A percentile compares a stretch with the other conserved stretches of the same genome.
Conservation (phyloP, 2,113 vertebrate species). For the Brachionichthys hirsutus region DNA sequence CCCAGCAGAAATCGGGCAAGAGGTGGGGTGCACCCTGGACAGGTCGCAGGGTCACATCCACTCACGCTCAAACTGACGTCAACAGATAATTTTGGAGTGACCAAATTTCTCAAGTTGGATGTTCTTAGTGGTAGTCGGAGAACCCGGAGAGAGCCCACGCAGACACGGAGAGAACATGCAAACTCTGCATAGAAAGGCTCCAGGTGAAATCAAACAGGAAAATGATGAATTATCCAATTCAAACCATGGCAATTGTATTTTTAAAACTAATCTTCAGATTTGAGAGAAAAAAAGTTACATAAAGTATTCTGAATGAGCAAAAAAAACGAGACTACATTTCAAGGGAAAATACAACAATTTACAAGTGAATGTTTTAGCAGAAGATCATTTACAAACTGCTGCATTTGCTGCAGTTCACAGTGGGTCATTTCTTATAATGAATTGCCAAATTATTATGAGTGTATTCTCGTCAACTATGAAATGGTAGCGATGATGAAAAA, state of each 20-base stretch:
- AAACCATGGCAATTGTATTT: neutral
- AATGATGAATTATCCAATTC: too few relatives aligned
- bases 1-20: too few relatives aligned
- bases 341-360: conserved; percentile 18
- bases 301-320: neutral
- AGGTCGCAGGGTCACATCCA: too few relatives aligned
- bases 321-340: conserved; percentile 23
- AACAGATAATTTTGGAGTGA: too few relatives aligned
- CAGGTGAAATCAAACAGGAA: neutral
- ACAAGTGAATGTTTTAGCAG: conserved; percentile 15
- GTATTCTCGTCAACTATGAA: conserved; percentile 67
- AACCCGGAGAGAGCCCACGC: too few relatives aligned
- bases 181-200: neutral
- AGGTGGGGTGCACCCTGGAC: too few relatives aligned
- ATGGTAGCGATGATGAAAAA: conserved; percentile 69
- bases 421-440: conserved; percentile 73
- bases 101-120: too few relatives aligned
- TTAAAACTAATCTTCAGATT: neutral
- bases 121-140: too few relatives aligned
- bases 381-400: conserved; percentile 38
- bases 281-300: neutral
- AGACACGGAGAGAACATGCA: neutral
- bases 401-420: conserved; percentile 58
- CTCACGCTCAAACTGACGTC: too few relatives aligned
- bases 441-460: conserved; percentile 70